phyloP scores from a whole-genome alignment of 2,113 vertebrate genomes.

The Zosterops lateralis region DNA sequence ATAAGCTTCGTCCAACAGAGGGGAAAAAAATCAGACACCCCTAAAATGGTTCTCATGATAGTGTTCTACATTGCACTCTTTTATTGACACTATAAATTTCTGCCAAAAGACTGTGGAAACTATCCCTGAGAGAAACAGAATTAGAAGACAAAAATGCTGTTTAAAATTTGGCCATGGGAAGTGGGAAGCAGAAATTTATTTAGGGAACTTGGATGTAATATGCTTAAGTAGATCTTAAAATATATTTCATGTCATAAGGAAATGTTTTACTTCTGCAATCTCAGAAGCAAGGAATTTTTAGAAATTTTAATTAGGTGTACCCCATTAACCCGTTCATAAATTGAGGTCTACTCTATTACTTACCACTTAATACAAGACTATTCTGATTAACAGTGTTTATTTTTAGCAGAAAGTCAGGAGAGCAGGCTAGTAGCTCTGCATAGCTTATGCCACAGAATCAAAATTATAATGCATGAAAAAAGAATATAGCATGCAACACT shows the following conservation, averaged over 20 bases:
- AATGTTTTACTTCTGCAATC: neutral
- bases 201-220: neutral
- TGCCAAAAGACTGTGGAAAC: neutral
- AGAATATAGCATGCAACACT: accelerated
- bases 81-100: neutral
- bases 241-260: neutral
- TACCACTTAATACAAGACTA: neutral
- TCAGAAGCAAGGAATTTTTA: neutral
- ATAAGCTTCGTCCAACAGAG: neutral
- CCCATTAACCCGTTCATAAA: neutral
- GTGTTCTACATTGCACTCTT: neutral
- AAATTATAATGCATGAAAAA: neutral
- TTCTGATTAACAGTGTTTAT: neutral
- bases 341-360: neutral
- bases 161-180: neutral
- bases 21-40: neutral
- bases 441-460: neutral
- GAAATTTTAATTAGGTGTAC: neutral
- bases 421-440: neutral
- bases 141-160: neutral
- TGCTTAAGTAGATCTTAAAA: neutral
- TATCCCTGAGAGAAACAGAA: neutral
- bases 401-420: neutral
- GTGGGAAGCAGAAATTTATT: neutral
- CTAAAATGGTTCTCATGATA: accelerated